phyloP scores from a whole-genome alignment of 2,113 vertebrate genomes.

The Lophura nycthemera region DNA sequence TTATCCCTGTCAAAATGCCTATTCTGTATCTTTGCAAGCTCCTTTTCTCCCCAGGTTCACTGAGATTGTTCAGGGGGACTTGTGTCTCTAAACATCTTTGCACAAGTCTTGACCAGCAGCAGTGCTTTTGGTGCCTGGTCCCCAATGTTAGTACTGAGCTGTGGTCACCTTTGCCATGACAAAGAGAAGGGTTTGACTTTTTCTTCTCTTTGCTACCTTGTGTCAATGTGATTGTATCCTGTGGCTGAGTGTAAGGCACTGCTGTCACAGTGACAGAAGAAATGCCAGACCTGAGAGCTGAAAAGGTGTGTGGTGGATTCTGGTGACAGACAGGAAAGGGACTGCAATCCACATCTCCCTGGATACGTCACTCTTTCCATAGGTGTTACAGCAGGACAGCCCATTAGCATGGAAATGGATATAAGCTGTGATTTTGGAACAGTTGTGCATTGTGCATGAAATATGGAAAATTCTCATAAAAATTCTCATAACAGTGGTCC shows the following conservation, averaged over 20 bases:
- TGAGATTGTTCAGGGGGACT: neutral
- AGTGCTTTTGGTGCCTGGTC: neutral
- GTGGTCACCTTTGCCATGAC: neutral
- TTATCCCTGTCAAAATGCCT: neutral
- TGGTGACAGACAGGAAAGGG: neutral
- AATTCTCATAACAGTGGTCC: neutral
- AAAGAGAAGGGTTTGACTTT: neutral
- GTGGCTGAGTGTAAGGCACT: neutral
- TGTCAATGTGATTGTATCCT: neutral
- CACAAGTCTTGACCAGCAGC: neutral
- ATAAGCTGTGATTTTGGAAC: neutral
- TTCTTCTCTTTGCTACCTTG: neutral
- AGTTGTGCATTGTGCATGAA: neutral
- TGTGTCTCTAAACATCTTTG: neutral
- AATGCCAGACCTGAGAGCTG: neutral
- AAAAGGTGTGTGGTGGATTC: neutral
- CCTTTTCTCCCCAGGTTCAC: neutral
- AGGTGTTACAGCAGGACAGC: neutral
- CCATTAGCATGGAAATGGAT: neutral
- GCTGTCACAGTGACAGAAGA: neutral
- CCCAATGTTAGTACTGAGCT: neutral
- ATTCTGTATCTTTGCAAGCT: neutral
- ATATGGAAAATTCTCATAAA: neutral
- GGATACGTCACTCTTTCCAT: neutral
- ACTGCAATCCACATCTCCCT: neutral